These are phyloP conservation scores for Dipus sagitta DNA, from an alignment of 2,797 vertebrate genomes.

Conservation along the genomic window DNA sequence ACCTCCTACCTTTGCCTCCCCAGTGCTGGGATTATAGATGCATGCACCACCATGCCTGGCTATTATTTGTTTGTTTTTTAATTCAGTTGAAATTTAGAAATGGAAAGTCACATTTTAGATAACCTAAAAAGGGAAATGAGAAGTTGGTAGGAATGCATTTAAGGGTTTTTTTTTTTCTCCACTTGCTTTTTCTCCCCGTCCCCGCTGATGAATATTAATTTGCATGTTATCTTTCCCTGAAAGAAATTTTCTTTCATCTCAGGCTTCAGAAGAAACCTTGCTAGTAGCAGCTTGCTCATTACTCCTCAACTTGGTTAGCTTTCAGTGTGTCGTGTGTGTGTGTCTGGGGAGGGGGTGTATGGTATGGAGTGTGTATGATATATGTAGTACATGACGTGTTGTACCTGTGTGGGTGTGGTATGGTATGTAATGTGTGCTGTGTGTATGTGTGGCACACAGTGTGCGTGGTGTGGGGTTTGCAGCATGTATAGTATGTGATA, in stretches of 20 bases:
- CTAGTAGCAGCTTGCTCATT: background rate
- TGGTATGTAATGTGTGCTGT: background rate
- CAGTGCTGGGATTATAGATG: too few species aligned
- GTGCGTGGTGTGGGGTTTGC: background rate
- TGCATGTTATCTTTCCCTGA: constrained; percentile 41
- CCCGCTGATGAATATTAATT: background rate
- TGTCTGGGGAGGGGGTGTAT: background rate
- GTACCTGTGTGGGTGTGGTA: background rate
- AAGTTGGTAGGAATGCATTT: background rate
- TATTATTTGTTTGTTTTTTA: background rate
- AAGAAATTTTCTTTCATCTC: constrained; percentile 31
- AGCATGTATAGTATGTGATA: background rate
- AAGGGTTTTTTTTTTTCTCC: background rate
- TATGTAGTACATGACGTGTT: background rate
- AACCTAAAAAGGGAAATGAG: constrained; percentile 4
- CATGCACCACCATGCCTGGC: too few species aligned
- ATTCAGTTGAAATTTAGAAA: background rate
- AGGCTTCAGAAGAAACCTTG: background rate
- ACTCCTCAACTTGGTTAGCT: background rate
- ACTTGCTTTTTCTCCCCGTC: background rate
- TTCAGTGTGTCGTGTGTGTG: background rate
- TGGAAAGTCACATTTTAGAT: constrained; percentile 18
- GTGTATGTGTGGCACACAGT: background rate
- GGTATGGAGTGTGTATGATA: background rate
- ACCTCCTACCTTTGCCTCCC: too few species aligned